phyloP scores from a whole-genome alignment of 2,797 vertebrate genomes.

The Halcyon badia region DNA sequence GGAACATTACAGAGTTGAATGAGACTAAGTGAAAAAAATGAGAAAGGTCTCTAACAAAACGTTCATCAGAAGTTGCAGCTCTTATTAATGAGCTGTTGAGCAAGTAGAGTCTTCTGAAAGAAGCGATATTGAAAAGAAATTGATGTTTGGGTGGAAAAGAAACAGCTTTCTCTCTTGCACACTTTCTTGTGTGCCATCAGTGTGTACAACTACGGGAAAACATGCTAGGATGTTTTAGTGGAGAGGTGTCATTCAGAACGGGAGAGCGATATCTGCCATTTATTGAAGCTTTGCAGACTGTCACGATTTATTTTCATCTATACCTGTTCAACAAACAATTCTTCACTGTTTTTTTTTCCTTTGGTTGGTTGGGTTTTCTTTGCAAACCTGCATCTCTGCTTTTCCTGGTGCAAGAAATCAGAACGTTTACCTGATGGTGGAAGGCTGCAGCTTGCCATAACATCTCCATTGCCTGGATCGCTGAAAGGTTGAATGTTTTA shows the following conservation, averaged over 20 bases:
- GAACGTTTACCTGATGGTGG: neutral
- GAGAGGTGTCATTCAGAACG: neutral
- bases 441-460: neutral
- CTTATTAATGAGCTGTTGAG: neutral
- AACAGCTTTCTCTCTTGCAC: neutral
- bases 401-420: neutral
- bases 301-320: accelerated
- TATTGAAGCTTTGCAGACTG: neutral
- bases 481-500: neutral
- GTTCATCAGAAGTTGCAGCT: neutral
- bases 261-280: neutral
- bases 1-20: neutral
- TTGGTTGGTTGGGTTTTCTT: neutral
- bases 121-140: neutral
- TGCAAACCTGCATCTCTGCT: neutral
- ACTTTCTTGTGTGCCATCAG: neutral
- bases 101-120: neutral
- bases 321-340: neutral
- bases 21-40: neutral
- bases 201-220: accelerated
- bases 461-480: neutral
- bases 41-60: too few relatives aligned
- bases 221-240: neutral
- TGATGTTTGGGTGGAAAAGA: neutral
- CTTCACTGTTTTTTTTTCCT: accelerated